Conservation (phyloP, 2,113 vertebrate species). For the Thunnus thynnus region DNA sequence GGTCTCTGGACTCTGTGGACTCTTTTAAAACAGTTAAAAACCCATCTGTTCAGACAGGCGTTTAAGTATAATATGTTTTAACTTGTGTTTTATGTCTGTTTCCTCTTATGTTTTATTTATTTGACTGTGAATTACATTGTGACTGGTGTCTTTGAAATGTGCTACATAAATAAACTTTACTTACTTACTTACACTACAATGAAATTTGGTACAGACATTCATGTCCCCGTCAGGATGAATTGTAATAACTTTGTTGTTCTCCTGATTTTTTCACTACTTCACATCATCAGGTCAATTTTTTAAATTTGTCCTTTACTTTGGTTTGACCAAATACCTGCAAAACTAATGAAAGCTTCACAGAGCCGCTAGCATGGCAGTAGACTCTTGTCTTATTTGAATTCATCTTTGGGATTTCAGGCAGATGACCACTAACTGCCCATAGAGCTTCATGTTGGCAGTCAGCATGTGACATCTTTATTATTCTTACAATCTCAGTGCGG, state of each 20-base stretch:
- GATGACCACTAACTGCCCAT: slow-evolving; percentile 13
- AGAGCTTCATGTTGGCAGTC: slow-evolving; percentile 28
- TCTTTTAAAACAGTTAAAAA: too few relatives aligned
- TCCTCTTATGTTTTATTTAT: too few relatives aligned
- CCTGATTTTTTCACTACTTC: not conserved
- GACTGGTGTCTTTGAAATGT: too few relatives aligned
- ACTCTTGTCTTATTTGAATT: slow-evolving; percentile 1
- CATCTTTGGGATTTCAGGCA: not conserved
- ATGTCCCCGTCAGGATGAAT: not conserved
- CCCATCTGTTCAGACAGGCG: too few relatives aligned
- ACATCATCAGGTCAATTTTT: not conserved
- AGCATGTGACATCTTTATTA: slow-evolving; percentile 39
- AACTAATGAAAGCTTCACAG: not conserved
- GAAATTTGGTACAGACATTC: too few relatives aligned
- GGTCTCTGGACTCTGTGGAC: too few relatives aligned
- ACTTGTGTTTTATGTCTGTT: too few relatives aligned
- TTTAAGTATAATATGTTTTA: too few relatives aligned
- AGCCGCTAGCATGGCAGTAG: not conserved
- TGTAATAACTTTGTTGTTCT: not conserved
- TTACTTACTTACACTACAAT: too few relatives aligned
- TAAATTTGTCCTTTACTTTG: not conserved
- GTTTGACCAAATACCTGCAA: not conserved
- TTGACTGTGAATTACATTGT: too few relatives aligned
- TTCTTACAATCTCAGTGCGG: slow-evolving; percentile 15
- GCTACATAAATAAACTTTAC: too few relatives aligned